Conservation (phyloP, 1,140 invertebrate species). For the Ceratina calcarata region DNA sequence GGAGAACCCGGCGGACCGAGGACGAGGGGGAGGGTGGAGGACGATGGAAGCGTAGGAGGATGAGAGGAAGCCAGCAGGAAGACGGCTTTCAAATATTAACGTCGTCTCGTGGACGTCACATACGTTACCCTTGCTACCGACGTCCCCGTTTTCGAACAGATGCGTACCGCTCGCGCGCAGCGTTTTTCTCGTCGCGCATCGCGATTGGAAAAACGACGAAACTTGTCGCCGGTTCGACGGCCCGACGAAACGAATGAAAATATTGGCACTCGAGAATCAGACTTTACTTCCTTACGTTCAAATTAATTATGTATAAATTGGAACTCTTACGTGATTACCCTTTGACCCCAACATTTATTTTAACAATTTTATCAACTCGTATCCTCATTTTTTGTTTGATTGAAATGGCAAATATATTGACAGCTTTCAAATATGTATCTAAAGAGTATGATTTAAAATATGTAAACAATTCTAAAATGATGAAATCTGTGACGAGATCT, state of each 20-base stretch:
- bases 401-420: too few relatives aligned
- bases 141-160: constrained; percentile 53
- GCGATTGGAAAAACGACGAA: constrained; percentile 26
- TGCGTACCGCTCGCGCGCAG: constrained; percentile 44
- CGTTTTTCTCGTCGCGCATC: constrained; percentile 36
- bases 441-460: too few relatives aligned
- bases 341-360: too few relatives aligned
- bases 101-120: constrained; percentile 68
- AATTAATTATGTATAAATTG: too few relatives aligned
- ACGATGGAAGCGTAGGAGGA: constrained; percentile 21
- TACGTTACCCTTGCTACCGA: constrained; percentile 63
- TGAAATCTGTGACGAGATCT: too few relatives aligned
- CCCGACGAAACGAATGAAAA: background rate
- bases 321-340: too few relatives aligned
- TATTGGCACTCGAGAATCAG: background rate
- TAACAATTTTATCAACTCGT: too few relatives aligned
- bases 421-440: too few relatives aligned
- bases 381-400: too few relatives aligned
- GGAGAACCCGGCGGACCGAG: constrained; percentile 25
- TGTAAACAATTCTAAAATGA: too few relatives aligned
- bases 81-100: constrained; percentile 69
- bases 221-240: background rate
- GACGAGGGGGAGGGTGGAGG: background rate
- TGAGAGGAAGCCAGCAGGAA: constrained; percentile 59
- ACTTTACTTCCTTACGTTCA: too few relatives aligned